Evolutionary conservation across 2,888 invertebrate species (phyloP).

Genomic region (Tromatobia lineatoria): DNA sequence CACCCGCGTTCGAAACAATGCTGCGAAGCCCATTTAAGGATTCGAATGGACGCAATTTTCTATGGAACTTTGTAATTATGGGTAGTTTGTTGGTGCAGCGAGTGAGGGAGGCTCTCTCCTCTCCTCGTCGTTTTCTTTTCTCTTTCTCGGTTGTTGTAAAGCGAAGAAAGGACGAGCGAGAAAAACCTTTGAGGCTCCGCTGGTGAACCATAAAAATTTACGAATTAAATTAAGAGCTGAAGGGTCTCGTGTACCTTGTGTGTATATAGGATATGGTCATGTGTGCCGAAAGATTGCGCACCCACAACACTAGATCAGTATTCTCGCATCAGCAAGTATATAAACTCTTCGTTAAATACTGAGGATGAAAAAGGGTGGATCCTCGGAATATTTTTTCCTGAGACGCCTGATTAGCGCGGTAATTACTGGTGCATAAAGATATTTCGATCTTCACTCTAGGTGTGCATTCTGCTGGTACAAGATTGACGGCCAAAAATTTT

Average conservation of each 20-base stretch:
- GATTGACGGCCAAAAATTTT: constrained; percentile 1
- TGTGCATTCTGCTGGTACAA: not conserved
- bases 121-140: constrained; percentile 23
- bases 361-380: not conserved
- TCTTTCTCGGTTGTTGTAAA: constrained; percentile 13
- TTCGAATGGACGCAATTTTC: constrained; percentile 85
- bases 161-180: constrained; percentile 18
- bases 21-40: constrained; percentile 83
- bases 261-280: constrained; percentile 11
- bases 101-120: constrained; percentile 69
- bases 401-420: constrained; percentile 2
- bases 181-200: constrained; percentile 60
- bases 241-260: not conserved
- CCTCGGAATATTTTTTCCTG: not conserved
- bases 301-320: not conserved
- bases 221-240: constrained; percentile 80
- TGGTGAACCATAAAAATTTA: constrained; percentile 81
- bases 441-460: not conserved
- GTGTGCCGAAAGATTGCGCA: constrained; percentile 5
- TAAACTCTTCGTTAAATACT: constrained; percentile 3
- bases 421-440: constrained; percentile 4
- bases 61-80: constrained; percentile 85
- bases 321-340: not conserved
- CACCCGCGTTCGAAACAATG: constrained; percentile 81
- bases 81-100: constrained; percentile 83